Evolutionary conservation across 2,797 vertebrate species (phyloP), one percentile per base, ranked within the genome.

Genomic region (Chelmon rostratus): DNA sequence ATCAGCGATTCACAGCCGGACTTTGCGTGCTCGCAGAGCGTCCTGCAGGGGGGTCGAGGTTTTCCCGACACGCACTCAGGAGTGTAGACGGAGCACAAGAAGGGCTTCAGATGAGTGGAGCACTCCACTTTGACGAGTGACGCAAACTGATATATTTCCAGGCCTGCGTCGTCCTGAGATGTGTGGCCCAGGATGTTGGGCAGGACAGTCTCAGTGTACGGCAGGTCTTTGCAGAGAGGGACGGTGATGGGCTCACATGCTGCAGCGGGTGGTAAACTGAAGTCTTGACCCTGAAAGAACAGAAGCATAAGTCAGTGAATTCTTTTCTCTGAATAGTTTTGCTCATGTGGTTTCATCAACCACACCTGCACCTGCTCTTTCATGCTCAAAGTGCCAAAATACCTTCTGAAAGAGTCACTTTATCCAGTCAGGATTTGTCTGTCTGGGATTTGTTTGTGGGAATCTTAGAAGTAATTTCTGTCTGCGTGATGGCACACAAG

Each of bases 51-150:
- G 2, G 78, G 57, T 1, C 31, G 76, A 12, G 72, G 5, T 35
- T 2, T 81, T 21, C 90, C 92, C 0, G 73, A 67, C 68, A 87
- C 70, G 40, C 94, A 95, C 81, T 91, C 58, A 0, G 93, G 93
- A 0, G 58, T 58, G 76, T 86, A 93, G 71, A 91, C 31, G 0
- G 92, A 93, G 76, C 94, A 95, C 42, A 95, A 2, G 73, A 95
- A 93, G 0, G 74, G 37, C 80, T 89, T 88, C 61, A 95, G 57
- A 0, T 88, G 79, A 31, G 82, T 35, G 31, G 90, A 94, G 77
- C 94, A 94, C 1, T 19, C 61, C 28, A 83, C 46, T 16, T 81
- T 68, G 0, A 93, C 35, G 1, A 94, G 59, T 0, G 89, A 79
- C 0, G 0, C 2, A 28, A 86, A 92, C 52, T 42, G 25, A 1